Evolutionary conservation across 2,888 invertebrate genomes (phyloP), one percentile per base, ranked within the genome.

Genomic region (Pomacea canaliculata): DNA sequence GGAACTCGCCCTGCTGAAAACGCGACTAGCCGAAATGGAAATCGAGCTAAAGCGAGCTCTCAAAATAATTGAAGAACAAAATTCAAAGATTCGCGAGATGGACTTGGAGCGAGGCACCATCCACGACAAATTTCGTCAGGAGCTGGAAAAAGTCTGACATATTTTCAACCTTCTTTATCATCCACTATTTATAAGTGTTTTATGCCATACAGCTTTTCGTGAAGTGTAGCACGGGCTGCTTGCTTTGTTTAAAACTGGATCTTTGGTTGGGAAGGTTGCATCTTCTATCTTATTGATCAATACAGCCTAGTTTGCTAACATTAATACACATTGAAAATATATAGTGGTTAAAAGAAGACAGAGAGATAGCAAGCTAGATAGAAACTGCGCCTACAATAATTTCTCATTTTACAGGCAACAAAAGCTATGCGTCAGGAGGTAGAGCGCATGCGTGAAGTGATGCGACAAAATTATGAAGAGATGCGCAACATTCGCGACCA

Each of bases 391-490:
- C 37, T 37, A 37, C 3, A 37, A 37, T 37, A 37, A 37, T 37
- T 37, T 37, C 37, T 56, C 8, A 13, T 63, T 63, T 27, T 27
- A 2, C 69, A 74, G 74, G 85, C 85, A 10, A 81, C 85, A 27
- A 78, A 79, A 68, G 83, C 85, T 18, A 85, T 87, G 86, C 78
- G 84, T 56, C 81, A 81, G n/a, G 87, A 87, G 69, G 85, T 87
- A 8, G 85, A 86, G 67, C 78, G 86, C 70, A 86, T 85, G 84
- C 79, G 85, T 60, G 86, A 85, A 76, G 85, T 87, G 18, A 87
- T 87, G 86, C 83, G 83, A 70, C 85, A 85, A 74, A 85, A 87
- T 76, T 85, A 85, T 71, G 83, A 83, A 62, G 86, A 87, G 77
- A 86, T 87, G 85, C 81, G 83, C 67, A 84, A 83, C 59, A 73